A percentile compares a stretch with the other conserved stretches of the same genome.
phyloP scores from a whole-genome alignment of 2,797 vertebrate species.

The Rhabdophis nuchalis region DNA sequence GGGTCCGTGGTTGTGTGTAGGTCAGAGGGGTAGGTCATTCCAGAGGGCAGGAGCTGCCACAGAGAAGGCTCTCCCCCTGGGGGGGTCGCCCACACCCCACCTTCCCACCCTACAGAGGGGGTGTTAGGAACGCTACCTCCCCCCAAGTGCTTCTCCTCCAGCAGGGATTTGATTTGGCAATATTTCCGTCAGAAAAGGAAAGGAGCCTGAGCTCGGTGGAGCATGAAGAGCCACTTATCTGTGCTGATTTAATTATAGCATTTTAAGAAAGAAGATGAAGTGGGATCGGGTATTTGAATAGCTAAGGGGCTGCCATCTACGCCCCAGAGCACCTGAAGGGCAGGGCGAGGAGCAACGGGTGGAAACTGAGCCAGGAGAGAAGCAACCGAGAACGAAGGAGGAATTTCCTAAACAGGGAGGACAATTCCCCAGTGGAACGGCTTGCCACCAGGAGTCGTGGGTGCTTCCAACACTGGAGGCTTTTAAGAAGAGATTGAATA shows the following conservation, averaged over 20 bases:
- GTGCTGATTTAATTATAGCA: background rate
- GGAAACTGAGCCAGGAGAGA: background rate
- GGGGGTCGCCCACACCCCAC: too few species aligned
- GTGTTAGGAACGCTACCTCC: background rate
- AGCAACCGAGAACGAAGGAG: background rate
- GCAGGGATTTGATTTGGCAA: background rate
- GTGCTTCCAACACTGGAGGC: background rate
- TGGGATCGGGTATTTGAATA: background rate
- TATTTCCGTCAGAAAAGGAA: background rate
- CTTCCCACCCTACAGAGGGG: background rate
- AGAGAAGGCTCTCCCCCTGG: too few species aligned
- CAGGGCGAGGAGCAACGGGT: background rate
- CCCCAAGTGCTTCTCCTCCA: background rate
- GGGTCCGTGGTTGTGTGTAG: too few species aligned
- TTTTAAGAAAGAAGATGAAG: background rate
- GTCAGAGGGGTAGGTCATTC: too few species aligned
- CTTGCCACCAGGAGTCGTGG: too few species aligned
- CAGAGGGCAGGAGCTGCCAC: too few species aligned
- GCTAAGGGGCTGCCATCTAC: background rate
- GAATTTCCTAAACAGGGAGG: background rate
- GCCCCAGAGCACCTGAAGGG: background rate
- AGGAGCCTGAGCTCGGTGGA: background rate
- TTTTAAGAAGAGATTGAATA: background rate
- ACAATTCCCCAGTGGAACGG: background rate
- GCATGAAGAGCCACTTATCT: background rate